Evolutionary conservation across 2,797 vertebrate species (phyloP).

Genomic region (Odontamblyopus lacepedii): DNA sequence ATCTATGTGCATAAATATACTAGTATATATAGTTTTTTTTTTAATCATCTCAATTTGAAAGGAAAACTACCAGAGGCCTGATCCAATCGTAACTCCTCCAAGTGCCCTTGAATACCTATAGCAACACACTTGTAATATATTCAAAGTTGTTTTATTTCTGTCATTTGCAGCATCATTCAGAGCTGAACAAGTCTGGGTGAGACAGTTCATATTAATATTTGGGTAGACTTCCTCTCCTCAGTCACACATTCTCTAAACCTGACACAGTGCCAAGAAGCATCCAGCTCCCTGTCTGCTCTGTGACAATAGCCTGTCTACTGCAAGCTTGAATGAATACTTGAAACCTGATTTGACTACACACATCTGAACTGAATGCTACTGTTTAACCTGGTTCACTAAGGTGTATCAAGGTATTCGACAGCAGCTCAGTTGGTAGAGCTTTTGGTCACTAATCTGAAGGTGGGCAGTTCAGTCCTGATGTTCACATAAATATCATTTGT

Average conservation of each 20-base stretch:
- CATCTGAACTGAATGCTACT: slow-evolving; percentile 15
- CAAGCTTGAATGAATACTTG: slow-evolving; percentile 10
- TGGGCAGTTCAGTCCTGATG: no score
- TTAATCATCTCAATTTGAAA: no score
- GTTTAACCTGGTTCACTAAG: slow-evolving; percentile 21
- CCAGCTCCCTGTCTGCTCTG: slow-evolving; percentile 10
- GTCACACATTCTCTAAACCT: slow-evolving; percentile 15
- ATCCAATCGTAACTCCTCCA: neutral
- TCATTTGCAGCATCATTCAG: neutral
- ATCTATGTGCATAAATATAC: no score
- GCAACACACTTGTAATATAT: neutral
- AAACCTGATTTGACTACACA: slow-evolving; percentile 27
- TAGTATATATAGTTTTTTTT: no score
- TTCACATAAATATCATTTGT: no score
- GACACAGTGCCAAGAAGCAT: slow-evolving; percentile 14
- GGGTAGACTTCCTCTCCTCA: neutral
- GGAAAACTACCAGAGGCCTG: neutral
- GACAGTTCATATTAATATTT: neutral
- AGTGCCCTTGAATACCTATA: no score
- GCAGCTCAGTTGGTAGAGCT: no score
- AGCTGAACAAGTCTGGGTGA: neutral
- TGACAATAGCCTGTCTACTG: slow-evolving; percentile 24
- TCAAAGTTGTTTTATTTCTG: neutral
- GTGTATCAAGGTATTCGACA: neutral
- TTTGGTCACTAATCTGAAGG: no score